phyloP scores from a whole-genome alignment of 2,113 vertebrate species.

The Cebus imitator region DNA sequence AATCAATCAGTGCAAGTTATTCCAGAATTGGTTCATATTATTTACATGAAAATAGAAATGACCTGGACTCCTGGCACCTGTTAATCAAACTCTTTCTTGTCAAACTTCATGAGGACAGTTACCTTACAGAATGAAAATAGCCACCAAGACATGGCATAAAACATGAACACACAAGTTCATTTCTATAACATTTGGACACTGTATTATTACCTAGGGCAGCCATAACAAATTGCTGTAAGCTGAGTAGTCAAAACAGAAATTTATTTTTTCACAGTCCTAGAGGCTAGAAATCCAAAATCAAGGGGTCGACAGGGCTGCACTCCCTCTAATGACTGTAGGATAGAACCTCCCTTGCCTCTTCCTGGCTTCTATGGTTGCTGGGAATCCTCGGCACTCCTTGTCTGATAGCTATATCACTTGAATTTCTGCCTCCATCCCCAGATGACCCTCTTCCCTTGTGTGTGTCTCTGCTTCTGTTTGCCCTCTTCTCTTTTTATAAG shows the following conservation, averaged over 20 bases:
- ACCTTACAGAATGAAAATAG: constrained; percentile 1
- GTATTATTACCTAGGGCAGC: background rate
- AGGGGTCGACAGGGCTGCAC: too few relatives aligned
- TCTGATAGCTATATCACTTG: background rate
- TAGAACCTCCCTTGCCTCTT: background rate
- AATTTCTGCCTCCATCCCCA: background rate
- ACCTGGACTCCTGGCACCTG: background rate
- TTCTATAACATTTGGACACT: background rate
- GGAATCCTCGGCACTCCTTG: background rate
- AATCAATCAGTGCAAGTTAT: background rate
- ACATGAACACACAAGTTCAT: background rate
- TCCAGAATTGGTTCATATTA: background rate
- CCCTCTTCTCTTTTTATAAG: background rate
- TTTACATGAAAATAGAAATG: constrained; percentile 21
- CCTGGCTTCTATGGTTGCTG: background rate
- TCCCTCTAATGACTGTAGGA: too few relatives aligned
- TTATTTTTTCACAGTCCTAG: background rate
- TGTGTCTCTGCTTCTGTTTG: background rate
- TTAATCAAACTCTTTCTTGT: background rate
- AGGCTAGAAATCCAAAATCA: background rate
- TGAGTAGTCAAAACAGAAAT: background rate
- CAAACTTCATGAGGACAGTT: background rate
- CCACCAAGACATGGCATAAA: background rate
- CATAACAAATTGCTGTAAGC: background rate
- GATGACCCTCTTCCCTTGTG: background rate